Evolutionary conservation across 2,113 vertebrate species (phyloP).

Genomic region (Poeciliopsis turrubarensis): DNA sequence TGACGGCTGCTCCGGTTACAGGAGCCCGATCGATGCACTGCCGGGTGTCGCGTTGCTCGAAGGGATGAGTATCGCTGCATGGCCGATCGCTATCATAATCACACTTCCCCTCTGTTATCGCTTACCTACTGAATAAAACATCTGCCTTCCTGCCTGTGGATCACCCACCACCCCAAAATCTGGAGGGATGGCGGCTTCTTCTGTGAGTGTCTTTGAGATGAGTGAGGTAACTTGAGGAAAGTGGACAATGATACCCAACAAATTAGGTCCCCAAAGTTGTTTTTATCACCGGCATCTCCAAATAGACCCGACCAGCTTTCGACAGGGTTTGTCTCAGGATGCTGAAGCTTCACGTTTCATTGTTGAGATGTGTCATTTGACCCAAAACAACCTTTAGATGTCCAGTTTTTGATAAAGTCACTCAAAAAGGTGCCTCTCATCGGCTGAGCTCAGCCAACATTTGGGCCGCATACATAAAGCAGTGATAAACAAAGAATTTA

Average conservation of each 20-base stretch:
- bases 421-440: not conserved
- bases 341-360: slow-evolving; percentile 25
- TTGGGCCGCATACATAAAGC: not conserved
- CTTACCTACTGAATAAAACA: slow-evolving; percentile 81
- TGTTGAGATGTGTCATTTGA: slow-evolving; percentile 17
- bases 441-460: not conserved
- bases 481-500: not conserved
- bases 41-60: slow-evolving; percentile 74
- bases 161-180: slow-evolving; percentile 45
- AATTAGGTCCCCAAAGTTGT: slow-evolving; percentile 44
- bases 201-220: slow-evolving; percentile 51
- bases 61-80: slow-evolving; percentile 70
- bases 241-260: slow-evolving; percentile 34
- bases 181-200: slow-evolving; percentile 50
- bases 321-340: slow-evolving; percentile 38
- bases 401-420: slow-evolving; percentile 9
- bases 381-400: slow-evolving; percentile 34
- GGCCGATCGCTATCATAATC: slow-evolving; percentile 81
- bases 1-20: slow-evolving; percentile 64
- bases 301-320: slow-evolving; percentile 33
- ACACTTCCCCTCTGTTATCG: slow-evolving; percentile 82
- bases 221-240: slow-evolving; percentile 55
- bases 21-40: slow-evolving; percentile 68
- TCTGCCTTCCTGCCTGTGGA: slow-evolving; percentile 73
- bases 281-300: slow-evolving; percentile 48